Base-by-base conservation (phyloP, 2,797 vertebrate species). In the Eupleurogrammus muticus region DNA sequence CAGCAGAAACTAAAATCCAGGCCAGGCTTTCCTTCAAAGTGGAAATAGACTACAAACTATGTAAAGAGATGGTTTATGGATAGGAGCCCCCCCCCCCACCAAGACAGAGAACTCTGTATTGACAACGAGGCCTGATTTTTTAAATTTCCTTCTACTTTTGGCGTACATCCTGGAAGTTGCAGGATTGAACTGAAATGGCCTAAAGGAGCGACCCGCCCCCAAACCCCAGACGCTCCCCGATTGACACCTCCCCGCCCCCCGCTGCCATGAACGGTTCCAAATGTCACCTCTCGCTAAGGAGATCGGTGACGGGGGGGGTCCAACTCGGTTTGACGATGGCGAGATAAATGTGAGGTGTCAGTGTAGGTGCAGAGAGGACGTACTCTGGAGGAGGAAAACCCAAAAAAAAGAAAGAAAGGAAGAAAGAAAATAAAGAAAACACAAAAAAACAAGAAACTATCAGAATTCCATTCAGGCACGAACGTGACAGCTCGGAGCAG, bases 401-500 rank as follows among this genome's bases (percentile, higher is more conserved):
- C n/a, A n/a, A n/a, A n/a, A n/a, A n/a, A n/a, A n/a, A n/a, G n/a
- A n/a, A n/a, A n/a, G n/a, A n/a, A n/a, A n/a, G n/a, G 28, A 51
- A 52, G 5, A 44, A 66, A 57, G 32, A 32, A 36, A 9, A 5
- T 19, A 49, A 40, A n/a, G 42, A 14, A 13, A 79, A 48, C 76
- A 71, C 55, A 71, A 19, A 81, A 66, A 82, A 72, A 77, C 14
- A 53, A 70, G 23, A 77, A 78, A 79, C 46, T 64, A 74, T 87
- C 66, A 85, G 85, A 88, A 89, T 76, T 89, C 87, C 89, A 86
- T 84, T 86, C 86, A 93, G 89, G 92, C 92, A 93, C 90, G 20
- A 90, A 88, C 14, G 85, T 87, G 89, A 83, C 85, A 81, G 87
- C 87, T 88, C 69, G 67, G 76, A 73, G 73, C 51, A 44, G 77